Conservation (phyloP, 1,140 invertebrate genomes). For the Dufourea novaeangliae region DNA sequence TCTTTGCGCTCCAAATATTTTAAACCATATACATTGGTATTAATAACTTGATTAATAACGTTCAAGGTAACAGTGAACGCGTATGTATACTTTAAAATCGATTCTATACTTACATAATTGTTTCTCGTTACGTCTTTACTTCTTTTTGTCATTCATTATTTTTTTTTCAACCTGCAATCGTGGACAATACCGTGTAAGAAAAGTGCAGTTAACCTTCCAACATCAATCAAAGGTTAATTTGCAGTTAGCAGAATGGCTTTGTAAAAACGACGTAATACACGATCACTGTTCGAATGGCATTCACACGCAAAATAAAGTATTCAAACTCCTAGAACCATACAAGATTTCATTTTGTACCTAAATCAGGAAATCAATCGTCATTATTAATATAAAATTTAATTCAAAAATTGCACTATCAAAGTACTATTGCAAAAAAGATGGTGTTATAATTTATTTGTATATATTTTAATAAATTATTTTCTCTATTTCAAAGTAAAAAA, state of each 20-base stretch:
- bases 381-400: no score
- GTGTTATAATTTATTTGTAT: no score
- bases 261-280: not conserved
- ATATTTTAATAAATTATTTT: no score
- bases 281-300: not conserved
- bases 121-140: not conserved
- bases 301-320: not conserved
- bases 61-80: conserved; percentile 27
- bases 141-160: not conserved
- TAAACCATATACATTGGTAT: no score
- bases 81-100: not conserved
- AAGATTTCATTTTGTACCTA: no score
- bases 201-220: not conserved
- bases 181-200: not conserved
- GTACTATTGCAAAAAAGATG: no score
- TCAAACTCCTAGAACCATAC: no score
- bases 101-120: not conserved
- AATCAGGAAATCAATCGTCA: no score
- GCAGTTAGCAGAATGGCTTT: not conserved
- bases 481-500: no score
- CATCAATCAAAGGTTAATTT: conserved; percentile 13
- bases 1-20: no score
- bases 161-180: conserved; percentile 1
- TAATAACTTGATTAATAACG: not conserved
- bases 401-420: no score